phyloP scores from a whole-genome alignment of 2,797 vertebrate genomes.

The Enteromius fasciolatus region DNA sequence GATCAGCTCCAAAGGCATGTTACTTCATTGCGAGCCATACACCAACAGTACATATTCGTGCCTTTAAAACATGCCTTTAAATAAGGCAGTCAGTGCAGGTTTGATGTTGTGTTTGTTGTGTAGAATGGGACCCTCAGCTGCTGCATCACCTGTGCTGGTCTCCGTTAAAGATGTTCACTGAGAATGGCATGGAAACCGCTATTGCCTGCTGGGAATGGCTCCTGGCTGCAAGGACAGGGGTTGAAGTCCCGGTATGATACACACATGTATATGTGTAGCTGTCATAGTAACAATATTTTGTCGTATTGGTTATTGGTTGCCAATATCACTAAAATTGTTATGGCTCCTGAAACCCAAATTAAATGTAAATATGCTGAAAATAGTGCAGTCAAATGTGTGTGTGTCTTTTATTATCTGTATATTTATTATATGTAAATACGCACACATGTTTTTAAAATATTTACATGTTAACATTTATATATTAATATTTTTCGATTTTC shows the following conservation, averaged over 20 bases:
- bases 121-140: conserved; percentile 92
- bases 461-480: too few species aligned
- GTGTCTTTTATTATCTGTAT: too few species aligned
- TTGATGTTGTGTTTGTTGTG: conserved; percentile 29
- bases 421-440: too few species aligned
- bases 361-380: not conserved
- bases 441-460: too few species aligned
- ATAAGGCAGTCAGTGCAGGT: too few species aligned
- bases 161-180: conserved; percentile 92
- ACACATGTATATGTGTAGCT: not conserved
- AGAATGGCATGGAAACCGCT: conserved; percentile 92
- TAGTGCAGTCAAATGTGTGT: too few species aligned
- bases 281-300: not conserved
- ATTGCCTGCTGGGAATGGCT: conserved; percentile 98
- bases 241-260: conserved; percentile 89
- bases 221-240: conserved; percentile 87
- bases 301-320: not conserved
- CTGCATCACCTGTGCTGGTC: conserved; percentile 95
- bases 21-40: not conserved
- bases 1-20: conserved; percentile 88
- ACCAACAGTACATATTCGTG: not conserved
- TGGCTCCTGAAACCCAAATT: not conserved
- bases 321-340: not conserved
- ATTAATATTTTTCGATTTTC: too few species aligned
- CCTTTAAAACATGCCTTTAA: too few species aligned